Evolutionary conservation across 2,113 vertebrate species (phyloP).

Genomic region (Sula dactylatra): DNA sequence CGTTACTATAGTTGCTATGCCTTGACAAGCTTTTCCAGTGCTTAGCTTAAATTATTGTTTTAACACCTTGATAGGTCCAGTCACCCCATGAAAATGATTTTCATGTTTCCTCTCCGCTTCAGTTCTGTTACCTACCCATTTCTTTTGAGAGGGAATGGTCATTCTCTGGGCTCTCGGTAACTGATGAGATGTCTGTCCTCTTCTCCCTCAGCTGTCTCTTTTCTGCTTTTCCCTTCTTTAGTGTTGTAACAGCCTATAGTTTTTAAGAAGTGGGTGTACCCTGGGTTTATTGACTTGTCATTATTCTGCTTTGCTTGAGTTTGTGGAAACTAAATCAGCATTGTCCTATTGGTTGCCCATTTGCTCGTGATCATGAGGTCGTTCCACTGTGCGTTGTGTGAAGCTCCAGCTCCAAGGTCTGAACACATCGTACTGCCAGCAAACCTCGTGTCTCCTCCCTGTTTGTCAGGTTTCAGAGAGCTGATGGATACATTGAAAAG

Average conservation of each 20-base stretch:
- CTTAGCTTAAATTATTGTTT: background rate
- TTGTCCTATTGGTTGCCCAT: background rate
- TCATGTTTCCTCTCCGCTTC: background rate
- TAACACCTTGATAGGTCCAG: background rate
- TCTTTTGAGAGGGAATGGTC: background rate
- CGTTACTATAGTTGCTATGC: background rate
- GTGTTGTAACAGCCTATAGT: background rate
- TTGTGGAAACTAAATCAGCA: background rate
- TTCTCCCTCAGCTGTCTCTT: background rate
- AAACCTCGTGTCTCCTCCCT: background rate
- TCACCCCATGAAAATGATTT: background rate
- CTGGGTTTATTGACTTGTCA: constrained; percentile 13
- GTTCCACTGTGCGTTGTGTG: background rate
- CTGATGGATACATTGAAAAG: background rate
- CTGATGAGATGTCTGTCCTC: background rate
- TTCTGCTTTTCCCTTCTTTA: background rate
- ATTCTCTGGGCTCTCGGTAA: background rate
- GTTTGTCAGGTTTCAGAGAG: background rate
- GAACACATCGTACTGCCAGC: background rate
- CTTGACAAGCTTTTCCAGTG: background rate
- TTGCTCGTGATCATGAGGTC: background rate
- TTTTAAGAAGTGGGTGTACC: constrained; percentile 21
- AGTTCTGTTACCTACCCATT: background rate
- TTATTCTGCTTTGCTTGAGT: constrained; percentile 5
- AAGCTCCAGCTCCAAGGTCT: background rate